Evolutionary conservation across 1,140 invertebrate genomes (phyloP).

Genomic region (Musca vetustissima): DNA sequence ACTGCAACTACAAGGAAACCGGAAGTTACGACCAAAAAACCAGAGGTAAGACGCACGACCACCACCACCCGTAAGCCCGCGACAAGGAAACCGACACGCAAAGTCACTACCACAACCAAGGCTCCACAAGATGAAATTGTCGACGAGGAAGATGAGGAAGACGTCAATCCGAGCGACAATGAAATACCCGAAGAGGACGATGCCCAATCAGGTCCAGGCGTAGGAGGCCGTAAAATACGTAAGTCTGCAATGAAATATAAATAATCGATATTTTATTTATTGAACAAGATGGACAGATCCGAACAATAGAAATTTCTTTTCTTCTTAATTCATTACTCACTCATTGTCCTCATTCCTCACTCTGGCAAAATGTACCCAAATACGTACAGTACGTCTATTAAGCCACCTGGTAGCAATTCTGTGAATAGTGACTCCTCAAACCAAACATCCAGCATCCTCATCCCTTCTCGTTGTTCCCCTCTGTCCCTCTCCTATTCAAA

Average conservation of each 20-base stretch:
- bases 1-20: slow-evolving; percentile 44
- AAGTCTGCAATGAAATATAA: slow-evolving; percentile 53
- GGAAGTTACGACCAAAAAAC: slow-evolving; percentile 29
- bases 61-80: slow-evolving; percentile 52
- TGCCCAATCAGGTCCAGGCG: slow-evolving; percentile 39
- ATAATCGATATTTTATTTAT: background rate
- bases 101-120: slow-evolving; percentile 35
- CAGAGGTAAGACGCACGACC: slow-evolving; percentile 24
- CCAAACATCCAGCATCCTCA: too few relatives aligned
- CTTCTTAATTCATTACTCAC: slow-evolving; percentile 10
- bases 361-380: background rate
- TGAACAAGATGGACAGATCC: slow-evolving; percentile 13
- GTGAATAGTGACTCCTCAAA: slow-evolving; percentile 22
- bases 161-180: slow-evolving; percentile 58
- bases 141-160: slow-evolving; percentile 58
- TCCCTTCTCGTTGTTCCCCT: slow-evolving; percentile 16
- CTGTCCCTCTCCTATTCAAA: background rate
- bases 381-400: slow-evolving; percentile 3
- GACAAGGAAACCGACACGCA: slow-evolving; percentile 56
- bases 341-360: slow-evolving; percentile 14
- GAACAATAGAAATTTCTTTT: slow-evolving; percentile 24
- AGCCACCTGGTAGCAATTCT: slow-evolving; percentile 17
- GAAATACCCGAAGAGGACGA: slow-evolving; percentile 62
- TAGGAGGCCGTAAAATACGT: slow-evolving; percentile 61
- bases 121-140: slow-evolving; percentile 43